Percentiles rank a stretch among this genome's conserved stretches.
These are phyloP conservation scores for Tenthredo livida DNA, from an alignment of 2,888 invertebrate genomes.

Conservation along the genomic window DNA sequence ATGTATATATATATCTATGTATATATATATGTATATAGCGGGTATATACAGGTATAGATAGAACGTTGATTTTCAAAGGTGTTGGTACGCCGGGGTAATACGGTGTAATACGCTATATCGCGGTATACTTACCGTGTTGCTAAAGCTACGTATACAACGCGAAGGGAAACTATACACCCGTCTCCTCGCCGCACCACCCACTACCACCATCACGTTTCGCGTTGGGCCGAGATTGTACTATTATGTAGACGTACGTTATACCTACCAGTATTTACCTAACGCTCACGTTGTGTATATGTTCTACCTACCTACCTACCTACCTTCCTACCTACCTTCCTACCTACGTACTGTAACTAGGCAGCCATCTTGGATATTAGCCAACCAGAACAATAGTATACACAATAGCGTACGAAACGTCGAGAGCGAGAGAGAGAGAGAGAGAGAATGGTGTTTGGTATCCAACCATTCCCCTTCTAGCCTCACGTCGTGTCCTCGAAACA, in stretches of 20 bases:
- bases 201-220: neutral
- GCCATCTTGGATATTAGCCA: slow-evolving; percentile 78
- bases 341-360: slow-evolving; percentile 70
- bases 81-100: neutral
- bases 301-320: neutral
- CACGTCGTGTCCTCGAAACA: slow-evolving; percentile 39
- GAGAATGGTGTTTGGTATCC: slow-evolving; percentile 70
- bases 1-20: neutral
- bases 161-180: neutral
- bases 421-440: slow-evolving; percentile 14
- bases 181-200: neutral
- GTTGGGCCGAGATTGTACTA: slow-evolving; percentile 28
- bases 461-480: slow-evolving; percentile 53
- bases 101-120: slow-evolving; percentile 17
- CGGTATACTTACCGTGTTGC: neutral
- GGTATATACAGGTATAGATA: no score
- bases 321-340: neutral
- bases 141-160: neutral
- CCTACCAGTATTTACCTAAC: slow-evolving; percentile 33
- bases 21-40: no score
- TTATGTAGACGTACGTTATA: slow-evolving; percentile 21
- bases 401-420: slow-evolving; percentile 73
- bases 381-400: slow-evolving; percentile 77
- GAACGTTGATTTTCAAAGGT: neutral
- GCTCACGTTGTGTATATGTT: neutral